Evolutionary conservation across 2,113 vertebrate species (phyloP), one percentile per base, ranked within the genome.

Genomic region (Merops nubicus): DNA sequence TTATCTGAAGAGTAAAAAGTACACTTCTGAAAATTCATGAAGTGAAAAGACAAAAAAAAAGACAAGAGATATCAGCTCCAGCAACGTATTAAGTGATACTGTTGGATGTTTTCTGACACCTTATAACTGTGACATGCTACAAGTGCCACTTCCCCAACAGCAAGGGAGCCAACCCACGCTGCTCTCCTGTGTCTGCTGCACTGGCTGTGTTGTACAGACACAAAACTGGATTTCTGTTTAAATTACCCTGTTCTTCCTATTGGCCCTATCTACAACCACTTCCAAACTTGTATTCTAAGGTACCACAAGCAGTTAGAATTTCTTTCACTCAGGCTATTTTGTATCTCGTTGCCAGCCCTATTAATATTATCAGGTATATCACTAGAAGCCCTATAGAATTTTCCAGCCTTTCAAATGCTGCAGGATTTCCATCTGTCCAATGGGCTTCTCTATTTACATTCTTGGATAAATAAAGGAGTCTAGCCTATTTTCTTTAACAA

Each of bases 351-450:
- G 34, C 17, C 60, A 73, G 15, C 19, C 74, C 77, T 96, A 95
- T 97, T 97, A 96, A 93, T 83, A 91, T 95, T 96, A 97, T 97
- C 93, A 97, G 97, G 90, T 92, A 38, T 94, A 97, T 97, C 97
- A 75, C 65, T 82, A 94, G 95, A 98, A 97, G 81, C 45, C 84
- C 93, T 95, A 93, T 96, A 96, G 95, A 96, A 94, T 93, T 88
- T 65, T 96, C 70, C 51, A 68, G 93, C 56, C 91, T 95, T 96
- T 97, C 73, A 97, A 95, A 91, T 56, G 90, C 78, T 88, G 79
- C 90, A 96, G 97, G 97, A 98, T 97, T 97, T 94, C 98, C 98
- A 98, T 98, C 98, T 98, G 98, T 98, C 95, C 97, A 95, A 33
- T 85, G 25, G 51, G 63, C 96, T 85, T 98, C 97, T 98, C 97